Base-by-base conservation (phyloP, 2,888 invertebrate genomes). In the Lasioglossum malachurum region DNA sequence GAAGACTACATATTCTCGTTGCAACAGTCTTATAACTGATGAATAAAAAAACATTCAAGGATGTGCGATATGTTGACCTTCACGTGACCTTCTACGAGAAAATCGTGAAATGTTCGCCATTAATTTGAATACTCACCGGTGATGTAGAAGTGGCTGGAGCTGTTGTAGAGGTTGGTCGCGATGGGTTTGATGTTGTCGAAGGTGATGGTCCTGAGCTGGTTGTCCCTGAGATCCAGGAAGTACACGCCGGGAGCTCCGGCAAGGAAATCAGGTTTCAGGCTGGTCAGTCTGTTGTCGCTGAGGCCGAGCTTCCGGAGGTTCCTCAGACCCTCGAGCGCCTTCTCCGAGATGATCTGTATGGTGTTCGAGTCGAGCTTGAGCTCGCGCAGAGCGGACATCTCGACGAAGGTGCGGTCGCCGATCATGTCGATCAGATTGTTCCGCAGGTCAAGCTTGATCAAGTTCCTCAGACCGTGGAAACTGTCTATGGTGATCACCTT, bases 361-460 rank as follows among this genome's bases (percentile, higher is more conserved):
- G 96, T 96, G 94, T 97, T 97, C 93, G 97, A 96, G 93, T 97
- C 97, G 92, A 98, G 95, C 71, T 97, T 96, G 92, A 98, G 95
- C 93, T 97, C 97, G 82, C 96, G 96, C 60, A 98, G 95, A 92
- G 97, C 97, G 96, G 97, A 97, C 94, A 98, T 96, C 94, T 98
- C 98, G 1, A 97, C 97, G 95, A 98, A 98, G 60, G 97, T 97
- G 87, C 97, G 97, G 91, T 98, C 98, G 4, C 97, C 97, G 92
- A 98, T 96, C 96, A 97, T 97, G 91, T 97, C 97, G 93, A 98
- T 97, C 93, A 96, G 96, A 95, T 98, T 98, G 90, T 96, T 96
- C 87, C 97, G 97, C 90, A 98, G 96, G 95, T 98, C 97, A 91
- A 98, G 96, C 94, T 97, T 96, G 94, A 97, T 96, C 90, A 98